A percentile compares a stretch with the other conserved stretches of the same genome.
Evolutionary conservation across 2,888 invertebrate species (phyloP).

Genomic region (Ectemnius continuus): DNA sequence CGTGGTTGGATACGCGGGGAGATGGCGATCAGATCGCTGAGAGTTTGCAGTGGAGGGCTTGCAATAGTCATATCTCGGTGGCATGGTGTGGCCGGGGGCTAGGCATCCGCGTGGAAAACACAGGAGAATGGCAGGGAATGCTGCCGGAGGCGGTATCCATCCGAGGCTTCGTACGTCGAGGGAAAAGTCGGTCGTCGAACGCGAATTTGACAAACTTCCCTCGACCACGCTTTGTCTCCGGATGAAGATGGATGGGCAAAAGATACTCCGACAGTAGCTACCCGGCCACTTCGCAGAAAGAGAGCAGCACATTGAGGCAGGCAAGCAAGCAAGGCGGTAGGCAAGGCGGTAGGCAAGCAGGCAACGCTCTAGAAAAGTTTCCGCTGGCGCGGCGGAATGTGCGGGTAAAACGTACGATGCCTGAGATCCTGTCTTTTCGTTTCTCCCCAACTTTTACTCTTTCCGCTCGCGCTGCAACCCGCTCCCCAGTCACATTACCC

Average conservation of each 20-base stretch:
- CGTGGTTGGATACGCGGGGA: background rate
- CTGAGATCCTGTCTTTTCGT: background rate
- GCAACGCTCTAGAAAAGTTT: slow-evolving; percentile 21
- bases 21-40: background rate
- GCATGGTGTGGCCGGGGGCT: background rate
- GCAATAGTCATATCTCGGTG: background rate
- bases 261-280: slow-evolving; percentile 26
- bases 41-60: slow-evolving; percentile 1
- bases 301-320: slow-evolving; percentile 1
- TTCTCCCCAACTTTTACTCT: background rate
- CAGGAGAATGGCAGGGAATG: slow-evolving; percentile 1
- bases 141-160: background rate
- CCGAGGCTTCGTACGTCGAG: background rate
- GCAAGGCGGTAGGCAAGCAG: background rate
- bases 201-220: slow-evolving; percentile 48
- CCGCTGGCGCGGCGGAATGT: background rate
- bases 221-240: slow-evolving; percentile 37
- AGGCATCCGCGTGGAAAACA: slow-evolving; percentile 3
- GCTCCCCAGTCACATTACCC: background rate
- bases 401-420: background rate
- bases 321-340: background rate
- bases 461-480: background rate
- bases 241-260: slow-evolving; percentile 30
- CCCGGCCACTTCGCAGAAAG: background rate
- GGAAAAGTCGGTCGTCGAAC: slow-evolving; percentile 20